Evolutionary conservation across 1,140 invertebrate genomes (phyloP), one percentile per base, ranked within the genome.

Genomic region (Leucophenga varia): DNA sequence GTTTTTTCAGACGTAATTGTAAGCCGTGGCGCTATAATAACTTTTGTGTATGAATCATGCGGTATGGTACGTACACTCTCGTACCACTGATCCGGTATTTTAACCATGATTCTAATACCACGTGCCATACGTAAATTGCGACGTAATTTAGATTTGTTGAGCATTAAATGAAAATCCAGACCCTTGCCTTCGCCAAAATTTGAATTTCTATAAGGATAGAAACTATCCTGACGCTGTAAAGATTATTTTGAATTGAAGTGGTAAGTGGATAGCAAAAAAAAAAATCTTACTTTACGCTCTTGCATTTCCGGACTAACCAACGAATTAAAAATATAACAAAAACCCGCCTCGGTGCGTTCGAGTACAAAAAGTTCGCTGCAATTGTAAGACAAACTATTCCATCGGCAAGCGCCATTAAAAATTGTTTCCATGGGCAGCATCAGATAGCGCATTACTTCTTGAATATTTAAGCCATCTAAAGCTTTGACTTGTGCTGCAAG

Each of bases 241-340:
- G 10, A 43, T 7, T 2, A 16, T 13, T 35, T 16, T 9, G 2
- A 12, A 8, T 1, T 10, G 3, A 17, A 3, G 19, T 10, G 9
- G 20, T 22, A 8, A n/a, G n/a, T n/a, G n/a, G n/a, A n/a, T n/a
- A n/a, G n/a, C 8, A 18, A n/a, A 19, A 14, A 3, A 17, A 21
- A 4, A 2, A 25, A 13, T 37, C 5, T n/a, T n/a, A n/a, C n/a
- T n/a, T n/a, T 31, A 6, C 39, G 45, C 5, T 43, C 13, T 2
- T 35, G 30, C 17, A 49, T 50, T 9, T 35, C 38, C 5, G 14
- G 9, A 37, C 53, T 61, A 2, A 72, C 41, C 2, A 16, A 32
- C 17, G 69, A 56, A 45, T 72, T 72, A 22, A 72, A 72, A 1
- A 61, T 39, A 30, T 57, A 61, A 31, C 69, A 72, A 17, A 56